Base-by-base conservation (phyloP, 2,113 vertebrate species). In the Cichladusa arquata region DNA sequence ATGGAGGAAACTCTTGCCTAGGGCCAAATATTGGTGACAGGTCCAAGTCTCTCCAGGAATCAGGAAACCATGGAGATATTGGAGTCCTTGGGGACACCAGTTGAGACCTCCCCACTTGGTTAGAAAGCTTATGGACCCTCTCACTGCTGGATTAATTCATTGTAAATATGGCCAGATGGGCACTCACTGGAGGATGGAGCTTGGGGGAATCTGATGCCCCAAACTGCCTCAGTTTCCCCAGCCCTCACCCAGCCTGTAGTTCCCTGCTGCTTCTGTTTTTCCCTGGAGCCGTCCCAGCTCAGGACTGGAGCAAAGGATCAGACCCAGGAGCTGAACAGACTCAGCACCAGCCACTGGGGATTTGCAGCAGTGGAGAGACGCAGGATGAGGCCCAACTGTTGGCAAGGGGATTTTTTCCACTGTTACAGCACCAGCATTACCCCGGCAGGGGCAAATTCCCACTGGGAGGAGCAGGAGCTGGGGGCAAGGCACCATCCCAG, bases 181-280 rank as follows among this genome's bases (percentile, higher is more conserved):
- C 45, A 48, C 48, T 20, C 17, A 8, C 31, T 1, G 1, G 25
- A 36, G 31, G 45, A 45, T 4, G 11, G n/a, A n/a, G 14, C 26
- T 69, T 7, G 34, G 8, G 45, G 36, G n/a, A 38, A 25, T 25
- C 50, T 57, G 36, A 9, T 3, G 3, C 19, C 5, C 9, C 16
- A 0, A 14, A 6, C 17, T 57, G 54, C 93, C 93, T 96, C 96
- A 83, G 93, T 93, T 92, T 88, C 86, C 83, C 79, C 91, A 81
- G 4, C 17, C 17, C 40, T 54, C 2, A 0, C 29, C 9, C 54
- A 40, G 5, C 28, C 42, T 40, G 23, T 10, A 25, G n/a, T 0
- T 86, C 76, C 14, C 65, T 3, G 2, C 14, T 36, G 57, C 12
- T 81, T 51, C 44, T 2, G 3, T 4, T 19, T 78, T 70, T 38